phyloP scores from a whole-genome alignment of 2,797 vertebrate species.

The Diplodus sargus region DNA sequence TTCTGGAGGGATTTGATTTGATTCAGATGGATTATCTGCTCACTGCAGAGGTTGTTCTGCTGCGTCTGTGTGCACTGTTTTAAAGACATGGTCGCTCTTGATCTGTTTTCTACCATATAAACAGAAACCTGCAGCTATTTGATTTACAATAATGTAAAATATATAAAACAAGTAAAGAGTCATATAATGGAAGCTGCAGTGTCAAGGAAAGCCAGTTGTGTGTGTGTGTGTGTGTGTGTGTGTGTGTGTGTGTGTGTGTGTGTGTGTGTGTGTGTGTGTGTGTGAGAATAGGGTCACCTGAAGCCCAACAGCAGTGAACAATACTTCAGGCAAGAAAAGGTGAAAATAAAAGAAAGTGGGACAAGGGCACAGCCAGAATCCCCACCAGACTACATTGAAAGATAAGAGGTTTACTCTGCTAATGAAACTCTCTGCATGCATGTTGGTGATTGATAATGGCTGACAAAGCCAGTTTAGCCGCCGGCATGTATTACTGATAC shows the following conservation, averaged over 20 bases:
- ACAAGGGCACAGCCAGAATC: background rate
- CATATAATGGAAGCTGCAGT: background rate
- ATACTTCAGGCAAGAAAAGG: background rate
- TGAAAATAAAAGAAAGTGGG: conserved; percentile 13
- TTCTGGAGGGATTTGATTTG: conserved; percentile 43
- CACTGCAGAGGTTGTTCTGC: background rate
- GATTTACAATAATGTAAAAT: background rate
- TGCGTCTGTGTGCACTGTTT: background rate
- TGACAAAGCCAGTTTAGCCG: conserved; percentile 34
- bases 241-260: background rate
- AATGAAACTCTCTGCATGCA: background rate
- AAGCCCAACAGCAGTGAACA: background rate
- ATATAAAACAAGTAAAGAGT: background rate
- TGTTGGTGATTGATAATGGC: conserved; percentile 29
- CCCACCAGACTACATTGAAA: background rate
- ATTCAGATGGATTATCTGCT: conserved; percentile 49
- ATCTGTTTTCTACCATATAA: background rate
- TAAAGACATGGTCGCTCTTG: background rate
- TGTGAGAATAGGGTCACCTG: background rate
- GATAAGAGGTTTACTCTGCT: conserved; percentile 28
- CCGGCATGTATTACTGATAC: conserved; percentile 25
- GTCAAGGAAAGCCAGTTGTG: background rate
- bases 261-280: background rate
- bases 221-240: background rate
- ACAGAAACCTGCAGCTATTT: background rate